A percentile compares a stretch with the other conserved stretches of the same genome.
Conservation (phyloP, 2,888 invertebrate species). For the Volucella zonaria region DNA sequence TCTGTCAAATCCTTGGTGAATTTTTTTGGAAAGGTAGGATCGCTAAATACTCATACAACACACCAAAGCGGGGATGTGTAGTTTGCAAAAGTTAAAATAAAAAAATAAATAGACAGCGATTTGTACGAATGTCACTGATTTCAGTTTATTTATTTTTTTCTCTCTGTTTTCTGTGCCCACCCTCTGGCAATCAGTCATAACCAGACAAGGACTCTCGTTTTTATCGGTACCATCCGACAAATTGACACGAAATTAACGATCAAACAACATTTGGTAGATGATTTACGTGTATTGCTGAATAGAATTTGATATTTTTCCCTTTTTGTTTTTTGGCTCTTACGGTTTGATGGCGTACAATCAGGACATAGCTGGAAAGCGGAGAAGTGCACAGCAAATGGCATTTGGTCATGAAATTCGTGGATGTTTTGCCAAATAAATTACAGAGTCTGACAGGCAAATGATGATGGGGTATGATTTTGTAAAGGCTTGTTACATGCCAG, state of each 20-base stretch:
- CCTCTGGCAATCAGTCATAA: not conserved
- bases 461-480: conserved; percentile 17
- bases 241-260: conserved; percentile 66
- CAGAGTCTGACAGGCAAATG: not conserved
- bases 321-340: conserved; percentile 1
- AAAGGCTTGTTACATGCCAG: not conserved
- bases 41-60: no score
- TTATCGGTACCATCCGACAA: conserved; percentile 21
- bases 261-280: conserved; percentile 55
- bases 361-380: not conserved
- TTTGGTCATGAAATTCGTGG: conserved; percentile 17
- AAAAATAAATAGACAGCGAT: conserved; percentile 36
- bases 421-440: conserved; percentile 29
- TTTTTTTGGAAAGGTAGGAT: no score
- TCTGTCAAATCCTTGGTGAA: no score
- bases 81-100: not conserved
- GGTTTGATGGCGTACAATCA: conserved; percentile 38
- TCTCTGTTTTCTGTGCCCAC: not conserved
- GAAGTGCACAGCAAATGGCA: conserved; percentile 6
- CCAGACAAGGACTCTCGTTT: conserved; percentile 27
- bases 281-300: conserved; percentile 31
- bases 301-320: not conserved
- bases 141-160: not conserved
- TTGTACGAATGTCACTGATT: conserved; percentile 18
- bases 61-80: not conserved